Base-by-base conservation (phyloP, 2,797 vertebrate genomes). In the Dendrocincla fuliginosa region DNA sequence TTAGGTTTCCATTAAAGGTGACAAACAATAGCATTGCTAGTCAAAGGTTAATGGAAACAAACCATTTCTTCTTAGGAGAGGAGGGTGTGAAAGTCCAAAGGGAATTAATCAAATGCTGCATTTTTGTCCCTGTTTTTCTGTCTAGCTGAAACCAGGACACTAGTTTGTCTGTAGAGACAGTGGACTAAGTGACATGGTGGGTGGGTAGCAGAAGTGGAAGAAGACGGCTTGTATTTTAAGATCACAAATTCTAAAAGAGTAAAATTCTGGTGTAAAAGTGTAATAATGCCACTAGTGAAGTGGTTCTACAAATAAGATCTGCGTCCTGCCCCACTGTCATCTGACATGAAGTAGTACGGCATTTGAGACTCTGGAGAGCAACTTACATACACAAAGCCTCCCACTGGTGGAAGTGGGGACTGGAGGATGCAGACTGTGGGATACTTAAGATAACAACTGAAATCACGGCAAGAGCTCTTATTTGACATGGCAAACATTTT, bases 341-440 rank as follows among this genome's bases (percentile, higher is more conserved):
- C 23, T 76, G 27, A 63, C 18, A 46, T 2, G 15, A 63, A 70
- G 49, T 3, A 79, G n/a, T 10, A 63, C 11, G 30, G 50, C 37
- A 64, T 52, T 3, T 89, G n/a, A 56, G 59, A 76, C 63, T 35
- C 16, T 13, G 0, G 9, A 73, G 59, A 69, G 27, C 63, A 41
- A 37, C 5, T 28, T 6, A 57, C 17, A 69, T 19, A 42, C 28
- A 69, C 0, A 0, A 69, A 74, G 30, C 11, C 32, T 89, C 5
- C 6, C 39, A 46, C 30, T 27, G 13, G 23, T 13, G 57, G 37
- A 60, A 77, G 9, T 9, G 9, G 12, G 11, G 30, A 42, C 30
- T 65, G 39, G 16, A 71, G 18, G 19, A 19, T 79, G 39, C 23
- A 59, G 35, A 42, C 17, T 35, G 22, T 41, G 42, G 4, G 33